Evolutionary conservation across 2,797 vertebrate species (phyloP).

Genomic region (Hippopotamyrus pictus): DNA sequence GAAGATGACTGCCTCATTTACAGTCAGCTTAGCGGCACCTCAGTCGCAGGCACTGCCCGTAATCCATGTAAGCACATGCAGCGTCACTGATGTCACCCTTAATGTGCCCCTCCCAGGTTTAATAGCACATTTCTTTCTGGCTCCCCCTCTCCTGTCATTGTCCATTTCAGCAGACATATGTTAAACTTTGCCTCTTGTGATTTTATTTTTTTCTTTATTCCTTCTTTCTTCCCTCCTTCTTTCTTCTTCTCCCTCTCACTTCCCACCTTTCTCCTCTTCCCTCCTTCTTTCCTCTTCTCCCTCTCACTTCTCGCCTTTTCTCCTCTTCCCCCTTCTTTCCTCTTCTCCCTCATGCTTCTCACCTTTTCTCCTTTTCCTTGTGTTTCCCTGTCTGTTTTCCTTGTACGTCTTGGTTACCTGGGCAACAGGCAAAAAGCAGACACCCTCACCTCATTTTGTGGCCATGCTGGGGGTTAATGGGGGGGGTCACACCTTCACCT

Average conservation of each 20-base stretch:
- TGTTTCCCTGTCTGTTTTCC: not conserved
- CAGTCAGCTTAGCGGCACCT: not conserved
- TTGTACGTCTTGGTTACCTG: slow-evolving; percentile 36
- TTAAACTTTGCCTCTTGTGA: not conserved
- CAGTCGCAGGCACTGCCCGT: not conserved
- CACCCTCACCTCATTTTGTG: not conserved
- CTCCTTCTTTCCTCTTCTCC: not conserved
- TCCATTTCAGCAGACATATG: not conserved
- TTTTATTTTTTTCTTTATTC: not conserved
- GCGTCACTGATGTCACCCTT: not conserved
- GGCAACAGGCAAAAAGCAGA: slow-evolving; percentile 43
- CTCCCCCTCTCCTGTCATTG: not conserved
- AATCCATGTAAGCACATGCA: not conserved
- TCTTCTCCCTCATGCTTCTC: not conserved
- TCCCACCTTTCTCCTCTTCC: not conserved
- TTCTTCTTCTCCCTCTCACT: not conserved
- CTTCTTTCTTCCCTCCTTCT: not conserved
- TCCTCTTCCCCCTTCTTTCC: not conserved
- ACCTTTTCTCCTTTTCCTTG: slow-evolving; percentile 18
- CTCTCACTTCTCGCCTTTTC: not conserved
- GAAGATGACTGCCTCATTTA: not conserved
- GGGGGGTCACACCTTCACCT: not conserved
- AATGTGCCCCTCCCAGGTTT: not conserved
- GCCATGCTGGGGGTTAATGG: not conserved
- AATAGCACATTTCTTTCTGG: not conserved